phyloP scores from a whole-genome alignment of 2,888 invertebrate species.

The Hypomecis punctinalis region DNA sequence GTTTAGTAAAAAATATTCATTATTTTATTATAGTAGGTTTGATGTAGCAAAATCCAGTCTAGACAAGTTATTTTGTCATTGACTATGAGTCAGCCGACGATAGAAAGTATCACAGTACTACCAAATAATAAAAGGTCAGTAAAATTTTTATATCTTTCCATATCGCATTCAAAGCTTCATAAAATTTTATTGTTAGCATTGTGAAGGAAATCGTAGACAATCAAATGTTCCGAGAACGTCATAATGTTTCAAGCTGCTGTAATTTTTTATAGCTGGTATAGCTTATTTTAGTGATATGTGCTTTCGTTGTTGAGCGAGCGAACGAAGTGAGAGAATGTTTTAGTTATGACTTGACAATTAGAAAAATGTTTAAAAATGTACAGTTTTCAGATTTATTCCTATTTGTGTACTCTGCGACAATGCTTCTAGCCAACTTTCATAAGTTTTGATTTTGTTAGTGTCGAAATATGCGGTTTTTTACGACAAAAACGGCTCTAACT shows the following conservation, averaged over 20 bases:
- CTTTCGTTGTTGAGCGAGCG: too few species aligned
- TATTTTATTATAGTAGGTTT: neutral
- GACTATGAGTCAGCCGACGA: neutral
- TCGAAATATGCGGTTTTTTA: too few species aligned
- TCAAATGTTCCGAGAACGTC: conserved; percentile 8
- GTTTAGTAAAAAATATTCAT: too few species aligned
- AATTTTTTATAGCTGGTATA: conserved; percentile 1
- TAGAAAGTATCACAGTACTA: neutral
- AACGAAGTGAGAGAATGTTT: too few species aligned
- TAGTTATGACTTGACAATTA: too few species aligned
- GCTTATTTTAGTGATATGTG: neutral
- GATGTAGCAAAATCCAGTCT: neutral
- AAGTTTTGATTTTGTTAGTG: too few species aligned
- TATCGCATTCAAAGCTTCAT: conserved; percentile 22
- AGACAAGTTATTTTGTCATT: neutral
- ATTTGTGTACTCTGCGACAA: too few species aligned
- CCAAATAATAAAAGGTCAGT: conserved; percentile 5
- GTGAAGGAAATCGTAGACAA: conserved; percentile 12
- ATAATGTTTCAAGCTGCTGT: conserved; percentile 5
- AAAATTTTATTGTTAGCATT: conserved; percentile 24
- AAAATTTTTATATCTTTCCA: conserved; percentile 10
- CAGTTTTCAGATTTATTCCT: too few species aligned
- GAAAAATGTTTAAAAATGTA: too few species aligned
- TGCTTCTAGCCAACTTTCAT: too few species aligned
- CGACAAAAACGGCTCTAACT: too few species aligned